Evolutionary conservation across 2,888 invertebrate genomes (phyloP).

Genomic region (Nymphalis polychloros): DNA sequence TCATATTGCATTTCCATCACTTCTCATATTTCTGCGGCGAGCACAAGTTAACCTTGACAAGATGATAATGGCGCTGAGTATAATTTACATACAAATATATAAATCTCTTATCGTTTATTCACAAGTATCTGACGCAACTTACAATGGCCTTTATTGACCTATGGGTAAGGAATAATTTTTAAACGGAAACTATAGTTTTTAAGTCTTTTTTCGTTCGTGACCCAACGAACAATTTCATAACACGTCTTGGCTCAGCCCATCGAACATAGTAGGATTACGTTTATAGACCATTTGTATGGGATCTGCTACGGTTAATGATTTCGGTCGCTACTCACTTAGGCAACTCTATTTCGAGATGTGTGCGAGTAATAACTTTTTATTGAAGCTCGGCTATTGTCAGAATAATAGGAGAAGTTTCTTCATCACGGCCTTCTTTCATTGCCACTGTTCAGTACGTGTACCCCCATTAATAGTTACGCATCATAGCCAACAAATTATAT

Average conservation of each 20-base stretch:
- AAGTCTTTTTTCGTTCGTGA: slow-evolving; percentile 36
- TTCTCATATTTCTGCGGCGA: slow-evolving; percentile 34
- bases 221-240: slow-evolving; percentile 52
- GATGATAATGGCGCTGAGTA: slow-evolving; percentile 26
- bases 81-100: slow-evolving; percentile 30
- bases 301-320: slow-evolving; percentile 74
- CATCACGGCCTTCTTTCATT: slow-evolving; percentile 20
- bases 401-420: slow-evolving; percentile 37
- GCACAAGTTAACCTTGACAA: slow-evolving; percentile 33
- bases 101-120: slow-evolving; percentile 19
- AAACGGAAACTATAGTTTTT: slow-evolving; percentile 4
- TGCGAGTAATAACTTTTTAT: slow-evolving; percentile 58
- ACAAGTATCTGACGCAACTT: slow-evolving; percentile 10
- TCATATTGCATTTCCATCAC: slow-evolving; percentile 28
- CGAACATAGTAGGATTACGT: slow-evolving; percentile 75
- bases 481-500: background rate
- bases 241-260: slow-evolving; percentile 56
- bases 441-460: slow-evolving; percentile 1
- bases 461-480: background rate
- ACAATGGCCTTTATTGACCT: slow-evolving; percentile 7
- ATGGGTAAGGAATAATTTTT: background rate
- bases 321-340: slow-evolving; percentile 57
- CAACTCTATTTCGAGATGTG: slow-evolving; percentile 57
- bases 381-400: slow-evolving; percentile 39
- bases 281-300: slow-evolving; percentile 75